Percentiles rank a stretch among this genome's conserved stretches.
phyloP scores from a whole-genome alignment of 2,113 vertebrate genomes.

The Pipa parva region DNA sequence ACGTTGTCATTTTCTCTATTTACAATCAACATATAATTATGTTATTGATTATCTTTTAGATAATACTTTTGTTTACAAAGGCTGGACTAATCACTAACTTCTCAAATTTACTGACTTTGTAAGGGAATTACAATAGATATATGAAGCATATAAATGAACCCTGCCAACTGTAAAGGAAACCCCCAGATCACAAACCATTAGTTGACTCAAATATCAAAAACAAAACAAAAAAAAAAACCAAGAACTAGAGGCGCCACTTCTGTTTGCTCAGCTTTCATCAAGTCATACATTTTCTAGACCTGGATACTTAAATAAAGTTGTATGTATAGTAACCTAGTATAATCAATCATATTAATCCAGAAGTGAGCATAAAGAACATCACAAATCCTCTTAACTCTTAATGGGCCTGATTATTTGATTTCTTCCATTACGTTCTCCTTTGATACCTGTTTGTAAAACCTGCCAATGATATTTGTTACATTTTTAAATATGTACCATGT shows the following conservation, averaged over 20 bases:
- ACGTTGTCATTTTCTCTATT: too few relatives aligned
- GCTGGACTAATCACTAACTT: not conserved
- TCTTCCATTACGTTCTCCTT: too few relatives aligned
- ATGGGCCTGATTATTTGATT: not conserved
- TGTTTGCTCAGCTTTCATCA: conserved; percentile 45
- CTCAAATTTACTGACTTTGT: not conserved
- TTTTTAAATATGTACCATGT: too few relatives aligned
- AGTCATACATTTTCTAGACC: conserved; percentile 16
- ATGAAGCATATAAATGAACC: conserved; percentile 16
- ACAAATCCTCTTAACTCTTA: not conserved
- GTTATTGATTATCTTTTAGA: too few relatives aligned
- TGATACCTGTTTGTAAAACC: too few relatives aligned
- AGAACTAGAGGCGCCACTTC: conserved; percentile 32
- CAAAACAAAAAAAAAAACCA: conserved; percentile 12
- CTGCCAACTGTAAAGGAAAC: conserved; percentile 8
- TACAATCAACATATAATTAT: too few relatives aligned
- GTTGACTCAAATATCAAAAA: conserved; percentile 28
- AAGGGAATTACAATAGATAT: not conserved
- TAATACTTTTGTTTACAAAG: too few relatives aligned
- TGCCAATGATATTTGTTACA: too few relatives aligned
- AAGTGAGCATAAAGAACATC: not conserved
- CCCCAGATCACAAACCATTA: conserved; percentile 10
- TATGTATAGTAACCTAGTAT: conserved; percentile 25
- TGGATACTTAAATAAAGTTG: conserved; percentile 14
- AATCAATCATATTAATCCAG: conserved; percentile 28